Evolutionary conservation across 2,888 invertebrate species (phyloP).

Genomic region (Stenodera caucasica): DNA sequence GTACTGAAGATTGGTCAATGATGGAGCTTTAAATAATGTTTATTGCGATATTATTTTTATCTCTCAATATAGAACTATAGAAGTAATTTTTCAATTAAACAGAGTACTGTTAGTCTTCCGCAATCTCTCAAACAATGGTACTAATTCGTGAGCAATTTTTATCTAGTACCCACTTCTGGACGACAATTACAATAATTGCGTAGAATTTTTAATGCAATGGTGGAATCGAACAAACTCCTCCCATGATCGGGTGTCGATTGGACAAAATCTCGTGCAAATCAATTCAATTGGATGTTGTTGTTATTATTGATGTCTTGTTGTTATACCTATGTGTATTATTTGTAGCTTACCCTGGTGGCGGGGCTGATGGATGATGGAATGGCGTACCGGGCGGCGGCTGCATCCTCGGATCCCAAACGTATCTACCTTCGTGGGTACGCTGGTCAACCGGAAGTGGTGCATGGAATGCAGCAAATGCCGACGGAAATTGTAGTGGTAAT

Average conservation of each 20-base stretch:
- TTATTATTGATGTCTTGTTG: no score
- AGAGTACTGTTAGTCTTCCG: slow-evolving; percentile 20
- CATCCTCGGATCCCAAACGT: slow-evolving; percentile 55
- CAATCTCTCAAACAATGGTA: slow-evolving; percentile 14
- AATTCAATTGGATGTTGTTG: not conserved
- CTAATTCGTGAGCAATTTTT: slow-evolving; percentile 1
- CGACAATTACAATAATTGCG: no score
- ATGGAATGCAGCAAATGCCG: slow-evolving; percentile 61
- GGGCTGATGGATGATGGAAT: slow-evolving; percentile 46
- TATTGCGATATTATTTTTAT: no score
- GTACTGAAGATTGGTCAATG: not conserved
- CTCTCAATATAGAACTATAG: not conserved
- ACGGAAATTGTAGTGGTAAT: slow-evolving; percentile 54
- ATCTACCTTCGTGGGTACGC: slow-evolving; percentile 56
- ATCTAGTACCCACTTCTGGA: not conserved
- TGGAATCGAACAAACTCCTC: not conserved
- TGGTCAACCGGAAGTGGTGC: slow-evolving; percentile 65
- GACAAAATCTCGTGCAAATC: not conserved
- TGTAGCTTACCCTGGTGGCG: slow-evolving; percentile 46
- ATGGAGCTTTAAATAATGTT: no score
- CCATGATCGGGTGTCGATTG: not conserved
- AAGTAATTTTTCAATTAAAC: slow-evolving; percentile 15
- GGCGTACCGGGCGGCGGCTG: slow-evolving; percentile 48
- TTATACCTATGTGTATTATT: not conserved
- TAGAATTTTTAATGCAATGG: no score